Evolutionary conservation across 1,140 invertebrate species (phyloP).

Genomic region (Atta texana): DNA sequence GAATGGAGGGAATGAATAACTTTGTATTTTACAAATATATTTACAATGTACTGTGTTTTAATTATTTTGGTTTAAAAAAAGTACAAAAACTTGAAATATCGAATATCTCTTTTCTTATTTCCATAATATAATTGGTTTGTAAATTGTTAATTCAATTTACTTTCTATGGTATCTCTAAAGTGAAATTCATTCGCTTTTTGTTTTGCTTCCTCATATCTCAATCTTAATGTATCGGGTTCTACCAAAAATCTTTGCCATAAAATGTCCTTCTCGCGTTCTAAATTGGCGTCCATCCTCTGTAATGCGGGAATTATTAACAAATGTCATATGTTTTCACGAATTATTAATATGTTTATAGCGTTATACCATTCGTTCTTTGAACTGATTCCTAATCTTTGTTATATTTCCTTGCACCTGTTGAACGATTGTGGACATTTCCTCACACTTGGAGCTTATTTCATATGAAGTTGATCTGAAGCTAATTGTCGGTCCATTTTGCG

Average conservation of each 20-base stretch:
- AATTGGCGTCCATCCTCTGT: conserved; percentile 76
- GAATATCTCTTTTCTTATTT: background rate
- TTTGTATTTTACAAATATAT: background rate
- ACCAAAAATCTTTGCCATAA: conserved; percentile 78
- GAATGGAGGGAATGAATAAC: background rate
- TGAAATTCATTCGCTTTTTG: conserved; percentile 50
- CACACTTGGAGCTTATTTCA: conserved; percentile 48
- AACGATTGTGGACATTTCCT: conserved; percentile 40
- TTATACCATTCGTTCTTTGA: conserved; percentile 68
- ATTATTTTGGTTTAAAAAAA: background rate
- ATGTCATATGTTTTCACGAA: background rate
- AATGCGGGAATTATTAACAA: conserved; percentile 56
- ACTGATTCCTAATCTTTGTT: conserved; percentile 60
- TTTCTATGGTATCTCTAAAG: conserved; percentile 9
- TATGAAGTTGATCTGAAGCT: conserved; percentile 56
- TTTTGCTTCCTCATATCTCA: conserved; percentile 74
- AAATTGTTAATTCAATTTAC: background rate
- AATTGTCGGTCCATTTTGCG: conserved; percentile 39
- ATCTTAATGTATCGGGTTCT: conserved; percentile 78
- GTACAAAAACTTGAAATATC: background rate
- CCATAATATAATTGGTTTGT: background rate
- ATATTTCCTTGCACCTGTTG: conserved; percentile 57
- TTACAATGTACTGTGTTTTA: background rate
- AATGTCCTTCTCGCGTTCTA: conserved; percentile 79
- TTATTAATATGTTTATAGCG: background rate